phyloP scores from a whole-genome alignment of 2,113 vertebrate species.

The Bujurquina vittata region DNA sequence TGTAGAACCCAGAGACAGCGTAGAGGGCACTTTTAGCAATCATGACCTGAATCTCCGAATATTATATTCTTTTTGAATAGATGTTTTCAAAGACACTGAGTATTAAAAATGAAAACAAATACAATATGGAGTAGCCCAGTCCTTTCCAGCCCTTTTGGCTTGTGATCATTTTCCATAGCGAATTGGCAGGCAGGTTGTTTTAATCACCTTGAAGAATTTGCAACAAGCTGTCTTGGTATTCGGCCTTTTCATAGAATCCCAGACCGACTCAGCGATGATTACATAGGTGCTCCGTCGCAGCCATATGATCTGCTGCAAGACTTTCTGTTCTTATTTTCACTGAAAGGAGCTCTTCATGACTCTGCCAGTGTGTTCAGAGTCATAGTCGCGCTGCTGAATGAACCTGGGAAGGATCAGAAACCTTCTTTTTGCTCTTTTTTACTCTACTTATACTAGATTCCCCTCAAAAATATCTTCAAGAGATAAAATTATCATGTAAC shows the following conservation, averaged over 20 bases:
- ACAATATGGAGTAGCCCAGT: neutral
- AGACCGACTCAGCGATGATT: neutral
- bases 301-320: neutral
- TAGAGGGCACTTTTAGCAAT: neutral
- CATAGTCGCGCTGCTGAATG: neutral
- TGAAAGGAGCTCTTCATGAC: neutral
- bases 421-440: neutral
- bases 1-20: neutral
- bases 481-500: neutral
- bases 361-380: neutral
- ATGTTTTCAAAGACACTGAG: neutral
- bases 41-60: slow-evolving; percentile 1
- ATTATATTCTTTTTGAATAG: neutral
- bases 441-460: neutral
- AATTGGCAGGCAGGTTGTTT: slow-evolving; percentile 1
- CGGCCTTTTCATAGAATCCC: neutral
- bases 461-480: neutral
- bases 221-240: neutral
- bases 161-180: neutral
- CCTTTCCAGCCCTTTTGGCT: neutral
- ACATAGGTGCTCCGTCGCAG: neutral
- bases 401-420: neutral
- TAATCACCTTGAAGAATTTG: neutral
- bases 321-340: neutral
- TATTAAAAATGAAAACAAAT: neutral